Evolutionary conservation across 2,888 invertebrate species (phyloP), one percentile per base, ranked within the genome.

Genomic region (Tetranychus piercei): DNA sequence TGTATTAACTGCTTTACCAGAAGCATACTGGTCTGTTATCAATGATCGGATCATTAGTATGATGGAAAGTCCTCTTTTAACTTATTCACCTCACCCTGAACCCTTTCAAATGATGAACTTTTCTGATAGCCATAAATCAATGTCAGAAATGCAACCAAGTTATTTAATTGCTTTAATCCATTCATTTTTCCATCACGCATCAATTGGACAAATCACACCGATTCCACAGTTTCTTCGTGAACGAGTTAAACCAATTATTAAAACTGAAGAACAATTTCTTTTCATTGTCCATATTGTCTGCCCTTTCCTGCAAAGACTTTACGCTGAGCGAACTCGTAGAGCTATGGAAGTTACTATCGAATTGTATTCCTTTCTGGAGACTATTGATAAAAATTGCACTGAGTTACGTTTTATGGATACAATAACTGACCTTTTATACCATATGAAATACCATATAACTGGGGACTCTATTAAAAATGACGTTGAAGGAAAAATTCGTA

Each of bases 361-460:
- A 74, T 84, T 96, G 11, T 96, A 96, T 81, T 94, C 94, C 81
- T 87, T 94, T 78, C 83, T 96, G 23, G 93, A 93, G 75, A 89
- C 90, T 79, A 92, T 96, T 0, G 95, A 96, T 83, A 90, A 90
- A 80, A 85, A 88, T 15, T 90, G 90, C 80, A 81, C 81, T 45
- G 80, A 82, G 74, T 79, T 84, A 20, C 87, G 88, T 74, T 90
- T 91, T 81, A 92, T 94, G 85, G 94, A 96, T 82, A 89, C 92
- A 0, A 91, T 96, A 80, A 94, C 94, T 82, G 96, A 96, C 84
- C 86, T 96, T 80, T 85, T 96, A 87, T 95, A 91, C 83, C 95
- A 96, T 82, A 93, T 96, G 78, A 96, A 96, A 83, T 96, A 96
- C 83, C 94, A 94, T 90, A 94, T 93, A 83, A 92, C 94, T 44